Conservation (phyloP, 2,797 vertebrate genomes). For the Bucorvus abyssinicus region DNA sequence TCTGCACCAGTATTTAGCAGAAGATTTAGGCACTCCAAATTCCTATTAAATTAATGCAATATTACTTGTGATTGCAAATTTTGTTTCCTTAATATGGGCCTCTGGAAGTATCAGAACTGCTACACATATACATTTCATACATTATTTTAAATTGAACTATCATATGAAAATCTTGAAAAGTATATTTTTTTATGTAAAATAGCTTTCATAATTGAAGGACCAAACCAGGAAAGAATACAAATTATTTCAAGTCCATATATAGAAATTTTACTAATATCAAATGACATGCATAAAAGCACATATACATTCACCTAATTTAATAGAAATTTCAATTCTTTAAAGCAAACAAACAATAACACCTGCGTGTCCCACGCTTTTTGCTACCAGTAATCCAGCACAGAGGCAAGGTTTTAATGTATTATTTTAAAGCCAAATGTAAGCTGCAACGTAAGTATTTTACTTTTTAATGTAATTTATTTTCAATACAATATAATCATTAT, state of each 20-base stretch:
- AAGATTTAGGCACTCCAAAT: conserved; percentile 98
- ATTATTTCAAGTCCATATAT: neutral
- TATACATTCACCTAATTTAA: neutral
- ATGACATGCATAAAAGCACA: conserved; percentile 4
- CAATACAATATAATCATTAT: neutral
- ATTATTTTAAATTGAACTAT: neutral
- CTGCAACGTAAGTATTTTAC: neutral
- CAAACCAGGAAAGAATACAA: neutral
- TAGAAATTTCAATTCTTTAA: neutral
- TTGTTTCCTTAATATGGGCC: neutral
- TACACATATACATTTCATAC: neutral
- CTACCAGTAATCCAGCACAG: neutral
- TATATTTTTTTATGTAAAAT: neutral
- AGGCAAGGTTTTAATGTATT: neutral
- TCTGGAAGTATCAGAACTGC: neutral
- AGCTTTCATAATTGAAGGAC: neutral
- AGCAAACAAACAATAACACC: neutral
- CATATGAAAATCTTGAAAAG: neutral
- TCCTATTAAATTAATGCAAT: conserved; percentile 78
- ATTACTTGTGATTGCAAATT: conserved; percentile 7
- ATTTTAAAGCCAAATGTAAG: neutral
- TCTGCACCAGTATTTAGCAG: conserved; percentile 95
- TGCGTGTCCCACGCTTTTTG: neutral
- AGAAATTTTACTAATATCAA: neutral
- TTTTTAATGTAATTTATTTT: neutral